Evolutionary conservation across 2,113 vertebrate genomes (phyloP), one percentile per base, ranked within the genome.

Genomic region (Spermophilus dauricus): DNA sequence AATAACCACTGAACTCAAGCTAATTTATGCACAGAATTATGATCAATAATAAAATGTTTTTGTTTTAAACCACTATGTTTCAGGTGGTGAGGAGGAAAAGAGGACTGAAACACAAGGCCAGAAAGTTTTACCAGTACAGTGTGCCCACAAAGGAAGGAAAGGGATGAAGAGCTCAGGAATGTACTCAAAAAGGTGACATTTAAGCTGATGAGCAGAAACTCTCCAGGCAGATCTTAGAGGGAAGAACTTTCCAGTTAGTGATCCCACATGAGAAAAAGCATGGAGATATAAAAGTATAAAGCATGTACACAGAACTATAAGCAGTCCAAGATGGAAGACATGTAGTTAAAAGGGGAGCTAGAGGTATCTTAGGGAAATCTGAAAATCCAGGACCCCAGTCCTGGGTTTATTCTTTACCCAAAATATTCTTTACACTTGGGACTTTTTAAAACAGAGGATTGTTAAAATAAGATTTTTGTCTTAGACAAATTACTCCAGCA

Each of bases 381-480:
- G 56, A 84, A 95, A 96, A 65, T 88, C 32, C 13, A 86, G 42
- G 45, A 73, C 28, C 42, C 34, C 28, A 5, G 42, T 30, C 86
- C 63, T 75, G 61, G 32, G 58, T 65, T 77, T 76, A 78, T 77
- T 89, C 48, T 82, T 61, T 83, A 80, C 16, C 51, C 26, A 86
- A 1, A 51, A 51, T 70, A 78, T 77, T 89, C 48, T 82, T 61
- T 83, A 80, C 26, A 0, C 77, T 81, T 84, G 67, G 48, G 20
- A 87, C 42, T 83, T 95, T 93, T 78, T 78, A 73, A 88, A 93
- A n/a, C 67, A 82, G 12, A 56, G 24, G 11, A 67, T 39, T 53
- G 24, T 94, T 61, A 86, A 45, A 86, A 63, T 85, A 42, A 58
- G 63, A 85, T 82, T 92, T 92, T 87, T 94, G 24, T 84, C 51